Evolutionary conservation across 2,797 vertebrate genomes (phyloP), one percentile per base, ranked within the genome.

Genomic region (Pseudopleuronectes americanus): DNA sequence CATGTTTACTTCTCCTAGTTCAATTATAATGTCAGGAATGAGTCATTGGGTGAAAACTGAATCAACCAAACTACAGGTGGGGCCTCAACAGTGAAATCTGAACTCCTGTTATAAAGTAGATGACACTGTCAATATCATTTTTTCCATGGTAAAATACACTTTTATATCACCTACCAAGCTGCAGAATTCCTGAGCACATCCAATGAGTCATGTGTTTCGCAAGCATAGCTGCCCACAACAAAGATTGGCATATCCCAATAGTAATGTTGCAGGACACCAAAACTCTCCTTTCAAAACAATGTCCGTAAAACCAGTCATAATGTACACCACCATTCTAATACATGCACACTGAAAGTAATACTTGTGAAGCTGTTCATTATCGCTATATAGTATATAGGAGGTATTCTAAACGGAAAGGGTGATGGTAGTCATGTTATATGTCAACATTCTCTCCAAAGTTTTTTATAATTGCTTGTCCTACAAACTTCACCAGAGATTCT

Each of bases 261-360:
- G 16, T 43, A 17, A 43, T 43, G 16, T 17, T 43, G 8, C 41
- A 43, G 16, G 41, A 13, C 12, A 61, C 71, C 59, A 67, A 21
- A 67, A 33, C 70, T 66, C 74, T 69, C 2, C 57, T 51, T 31
- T 64, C 0, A 52, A 33, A 71, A 9, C 52, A 3, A 0, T n/a
- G 19, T 47, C 45, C 8, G n/a, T 7, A 19, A 19, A 68, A 38
- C 23, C 8, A 64, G 54, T 28, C 0, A 59, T 23, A 33, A 22
- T 51, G 43, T 62, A 43, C 33, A 48, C 12, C 36, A 55, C 56
- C 59, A 24, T 51, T 51, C 45, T 28, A 31, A 53, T 48, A 38
- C 43, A 57, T 6, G 6, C 14, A 48, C 3, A 21, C 47, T 54
- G 9, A 63, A 68, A 85, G 59, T 67, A 79, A 82, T 79, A 79